A percentile compares a stretch with the other conserved stretches of the same genome.
These are phyloP conservation scores for Ochlodes sylvanus DNA, from an alignment of 2,888 invertebrate species.

Conservation along the genomic window DNA sequence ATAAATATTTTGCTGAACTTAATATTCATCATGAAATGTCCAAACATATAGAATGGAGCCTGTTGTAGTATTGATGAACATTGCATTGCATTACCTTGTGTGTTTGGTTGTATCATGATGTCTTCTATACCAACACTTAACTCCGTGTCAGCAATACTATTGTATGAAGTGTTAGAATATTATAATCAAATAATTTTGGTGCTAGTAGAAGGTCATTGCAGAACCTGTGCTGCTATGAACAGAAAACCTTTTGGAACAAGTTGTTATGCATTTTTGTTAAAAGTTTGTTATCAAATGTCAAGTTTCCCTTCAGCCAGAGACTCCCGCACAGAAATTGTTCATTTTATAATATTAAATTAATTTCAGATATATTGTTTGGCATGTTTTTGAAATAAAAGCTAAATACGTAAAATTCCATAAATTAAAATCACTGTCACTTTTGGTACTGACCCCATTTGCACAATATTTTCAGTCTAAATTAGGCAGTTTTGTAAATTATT, in stretches of 20 bases:
- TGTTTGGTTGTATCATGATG: conserved; percentile 24
- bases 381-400: background rate
- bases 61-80: background rate
- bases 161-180: conserved; percentile 1
- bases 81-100: conserved; percentile 2
- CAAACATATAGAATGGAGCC: conserved; percentile 12
- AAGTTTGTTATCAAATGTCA: background rate
- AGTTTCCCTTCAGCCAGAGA: too few species aligned
- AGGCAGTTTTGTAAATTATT: conserved; percentile 40
- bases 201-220: background rate
- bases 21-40: conserved; percentile 12
- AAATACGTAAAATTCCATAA: background rate
- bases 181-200: background rate
- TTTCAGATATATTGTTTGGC: too few species aligned
- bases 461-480: conserved; percentile 30
- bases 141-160: background rate
- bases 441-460: conserved; percentile 11
- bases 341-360: too few species aligned
- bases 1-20: conserved; percentile 18
- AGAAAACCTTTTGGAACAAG: background rate
- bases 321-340: too few species aligned
- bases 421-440: conserved; percentile 17
- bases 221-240: background rate
- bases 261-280: background rate
- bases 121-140: background rate